Evolutionary conservation across 2,797 vertebrate species (phyloP).

Genomic region (Myotis myotis): DNA sequence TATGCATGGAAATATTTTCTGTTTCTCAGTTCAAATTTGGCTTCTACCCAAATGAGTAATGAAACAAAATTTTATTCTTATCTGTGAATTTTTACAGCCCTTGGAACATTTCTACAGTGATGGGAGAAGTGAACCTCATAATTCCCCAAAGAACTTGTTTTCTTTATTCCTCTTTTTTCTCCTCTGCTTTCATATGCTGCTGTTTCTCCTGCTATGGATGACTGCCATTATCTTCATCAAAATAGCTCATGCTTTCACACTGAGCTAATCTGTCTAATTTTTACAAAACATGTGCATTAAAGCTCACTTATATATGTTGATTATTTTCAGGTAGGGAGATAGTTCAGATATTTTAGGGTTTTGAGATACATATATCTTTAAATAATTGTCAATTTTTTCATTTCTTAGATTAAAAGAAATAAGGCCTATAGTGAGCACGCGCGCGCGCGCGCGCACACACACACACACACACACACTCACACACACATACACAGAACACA

Average conservation of each 20-base stretch:
- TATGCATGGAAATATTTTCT: slow-evolving; percentile 9
- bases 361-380: not conserved
- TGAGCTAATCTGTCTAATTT: not conserved
- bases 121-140: not conserved
- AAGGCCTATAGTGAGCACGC: not conserved
- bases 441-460: too few relatives aligned
- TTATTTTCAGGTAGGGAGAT: not conserved
- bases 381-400: not conserved
- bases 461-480: not conserved
- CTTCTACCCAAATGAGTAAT: slow-evolving; percentile 36
- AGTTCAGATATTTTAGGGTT: not conserved
- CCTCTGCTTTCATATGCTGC: not conserved
- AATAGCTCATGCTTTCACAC: not conserved
- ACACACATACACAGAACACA: not conserved
- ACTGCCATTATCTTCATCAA: not conserved
- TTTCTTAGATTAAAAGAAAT: not conserved
- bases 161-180: not conserved
- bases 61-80: slow-evolving; percentile 36
- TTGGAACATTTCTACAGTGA: slow-evolving; percentile 11
- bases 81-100: not conserved
- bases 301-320: not conserved
- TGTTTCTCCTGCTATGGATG: not conserved
- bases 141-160: not conserved
- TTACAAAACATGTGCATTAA: not conserved
- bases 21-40: slow-evolving; percentile 22